Evolutionary conservation across 2,113 vertebrate species (phyloP).

Genomic region (Dasyprocta punctata): DNA sequence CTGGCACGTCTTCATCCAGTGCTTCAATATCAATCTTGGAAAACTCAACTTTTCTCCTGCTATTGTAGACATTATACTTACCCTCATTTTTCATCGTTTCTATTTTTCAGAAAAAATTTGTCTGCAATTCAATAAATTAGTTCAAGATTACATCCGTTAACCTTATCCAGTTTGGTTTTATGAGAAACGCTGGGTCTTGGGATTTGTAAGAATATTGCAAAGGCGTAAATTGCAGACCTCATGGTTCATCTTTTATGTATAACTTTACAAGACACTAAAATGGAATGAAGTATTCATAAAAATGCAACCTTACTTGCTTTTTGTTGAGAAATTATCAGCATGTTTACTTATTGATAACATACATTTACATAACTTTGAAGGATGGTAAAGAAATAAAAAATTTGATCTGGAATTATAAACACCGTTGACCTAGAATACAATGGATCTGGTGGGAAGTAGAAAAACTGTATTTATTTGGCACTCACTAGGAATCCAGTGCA

Average conservation of each 20-base stretch:
- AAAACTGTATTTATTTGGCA: neutral
- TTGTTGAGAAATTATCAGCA: neutral
- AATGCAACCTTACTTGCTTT: neutral
- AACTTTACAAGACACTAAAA: neutral
- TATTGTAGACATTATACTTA: neutral
- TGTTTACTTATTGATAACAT: neutral
- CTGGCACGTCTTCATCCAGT: fast-evolving
- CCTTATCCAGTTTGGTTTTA: neutral
- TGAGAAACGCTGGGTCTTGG: neutral
- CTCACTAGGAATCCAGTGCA: neutral
- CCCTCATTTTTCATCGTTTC: neutral
- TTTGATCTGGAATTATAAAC: neutral
- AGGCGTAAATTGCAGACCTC: neutral
- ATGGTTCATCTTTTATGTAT: neutral
- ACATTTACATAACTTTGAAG: neutral
- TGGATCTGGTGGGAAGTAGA: neutral
- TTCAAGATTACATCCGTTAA: neutral
- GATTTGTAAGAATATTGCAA: neutral
- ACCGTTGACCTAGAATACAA: neutral
- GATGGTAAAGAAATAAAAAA: neutral
- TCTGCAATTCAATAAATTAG: neutral
- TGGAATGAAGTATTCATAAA: neutral
- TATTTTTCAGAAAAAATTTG: neutral
- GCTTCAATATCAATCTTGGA: neutral
- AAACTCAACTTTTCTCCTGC: neutral